A percentile compares a stretch with the other conserved stretches of the same genome.
phyloP scores from a whole-genome alignment of 1,140 invertebrate genomes.

The Paracyclopina nana region DNA sequence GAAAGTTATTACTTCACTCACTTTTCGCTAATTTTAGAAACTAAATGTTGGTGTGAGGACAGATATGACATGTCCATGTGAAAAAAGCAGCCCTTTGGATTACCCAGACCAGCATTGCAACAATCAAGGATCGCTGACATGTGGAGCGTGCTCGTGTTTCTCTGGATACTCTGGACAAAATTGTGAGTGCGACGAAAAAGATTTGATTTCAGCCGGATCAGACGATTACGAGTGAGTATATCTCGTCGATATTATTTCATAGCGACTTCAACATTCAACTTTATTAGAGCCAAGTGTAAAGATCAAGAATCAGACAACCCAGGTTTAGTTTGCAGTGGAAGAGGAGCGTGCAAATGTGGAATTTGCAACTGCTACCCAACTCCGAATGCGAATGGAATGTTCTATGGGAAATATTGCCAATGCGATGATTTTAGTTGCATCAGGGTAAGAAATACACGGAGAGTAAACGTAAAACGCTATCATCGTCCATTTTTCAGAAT shows the following conservation, averaged over 20 bases:
- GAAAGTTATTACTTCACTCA: too few relatives aligned
- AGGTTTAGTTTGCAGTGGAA: background rate
- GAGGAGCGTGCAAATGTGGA: background rate
- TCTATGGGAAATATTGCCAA: background rate
- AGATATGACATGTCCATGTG: too few relatives aligned
- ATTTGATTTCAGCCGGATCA: conserved; percentile 23
- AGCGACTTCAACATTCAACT: too few relatives aligned
- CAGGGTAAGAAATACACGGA: too few relatives aligned
- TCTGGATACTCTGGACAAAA: conserved; percentile 20
- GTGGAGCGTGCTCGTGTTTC: conserved; percentile 21
- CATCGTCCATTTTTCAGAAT: too few relatives aligned
- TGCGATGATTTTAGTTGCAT: background rate
- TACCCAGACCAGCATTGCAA: conserved; percentile 5
- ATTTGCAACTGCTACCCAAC: background rate
- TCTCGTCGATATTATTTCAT: background rate
- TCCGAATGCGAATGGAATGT: too few relatives aligned
- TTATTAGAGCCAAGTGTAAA: too few relatives aligned
- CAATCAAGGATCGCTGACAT: conserved; percentile 3
- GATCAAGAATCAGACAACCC: too few relatives aligned
- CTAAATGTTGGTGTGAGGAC: conserved; percentile 28
- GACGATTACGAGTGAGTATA: conserved; percentile 19
- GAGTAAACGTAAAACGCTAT: too few relatives aligned
- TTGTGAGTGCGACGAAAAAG: conserved; percentile 14
- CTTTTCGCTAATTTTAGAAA: conserved; percentile 25
- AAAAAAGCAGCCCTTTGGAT: background rate